Conservation (phyloP, 2,888 invertebrate species). For the Venusia cambrica region DNA sequence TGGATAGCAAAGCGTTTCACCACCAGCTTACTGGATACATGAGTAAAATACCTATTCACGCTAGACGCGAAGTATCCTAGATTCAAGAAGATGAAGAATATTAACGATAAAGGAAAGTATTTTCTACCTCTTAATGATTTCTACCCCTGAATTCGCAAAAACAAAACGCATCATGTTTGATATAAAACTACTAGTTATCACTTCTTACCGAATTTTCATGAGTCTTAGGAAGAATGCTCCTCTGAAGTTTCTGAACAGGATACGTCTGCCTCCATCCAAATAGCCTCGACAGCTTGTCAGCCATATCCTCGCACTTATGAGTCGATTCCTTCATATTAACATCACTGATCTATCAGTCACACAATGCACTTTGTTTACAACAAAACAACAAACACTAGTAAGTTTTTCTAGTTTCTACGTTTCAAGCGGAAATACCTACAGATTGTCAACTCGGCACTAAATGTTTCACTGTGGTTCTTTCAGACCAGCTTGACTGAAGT, state of each 20-base stretch:
- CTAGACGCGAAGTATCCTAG: no score
- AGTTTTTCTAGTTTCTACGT: slow-evolving; percentile 2
- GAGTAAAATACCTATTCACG: no score
- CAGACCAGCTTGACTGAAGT: slow-evolving; percentile 14
- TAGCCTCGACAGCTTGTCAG: slow-evolving; percentile 87
- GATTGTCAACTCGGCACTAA: no score
- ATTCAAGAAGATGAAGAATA: no score
- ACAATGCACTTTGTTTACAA: slow-evolving; percentile 9
- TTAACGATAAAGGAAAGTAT: no score
- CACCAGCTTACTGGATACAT: no score
- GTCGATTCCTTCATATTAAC: slow-evolving; percentile 81
- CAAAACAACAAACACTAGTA: slow-evolving; percentile 5
- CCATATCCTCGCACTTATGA: slow-evolving; percentile 87
- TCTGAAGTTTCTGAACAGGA: slow-evolving; percentile 88
- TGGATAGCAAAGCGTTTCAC: no score
- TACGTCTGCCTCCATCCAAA: slow-evolving; percentile 91
- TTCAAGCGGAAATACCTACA: neutral
- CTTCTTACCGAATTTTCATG: slow-evolving; percentile 56
- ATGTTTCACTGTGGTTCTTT: slow-evolving; percentile 11
- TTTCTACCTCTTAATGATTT: no score
- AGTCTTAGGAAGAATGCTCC: slow-evolving; percentile 76
- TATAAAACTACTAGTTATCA: no score
- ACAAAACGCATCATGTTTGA: no score
- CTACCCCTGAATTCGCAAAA: no score
- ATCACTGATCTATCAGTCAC: slow-evolving; percentile 1